Evolutionary conservation across 2,797 vertebrate genomes (phyloP), one percentile per base, ranked within the genome.

Genomic region (Premnoplex brunnescens): DNA sequence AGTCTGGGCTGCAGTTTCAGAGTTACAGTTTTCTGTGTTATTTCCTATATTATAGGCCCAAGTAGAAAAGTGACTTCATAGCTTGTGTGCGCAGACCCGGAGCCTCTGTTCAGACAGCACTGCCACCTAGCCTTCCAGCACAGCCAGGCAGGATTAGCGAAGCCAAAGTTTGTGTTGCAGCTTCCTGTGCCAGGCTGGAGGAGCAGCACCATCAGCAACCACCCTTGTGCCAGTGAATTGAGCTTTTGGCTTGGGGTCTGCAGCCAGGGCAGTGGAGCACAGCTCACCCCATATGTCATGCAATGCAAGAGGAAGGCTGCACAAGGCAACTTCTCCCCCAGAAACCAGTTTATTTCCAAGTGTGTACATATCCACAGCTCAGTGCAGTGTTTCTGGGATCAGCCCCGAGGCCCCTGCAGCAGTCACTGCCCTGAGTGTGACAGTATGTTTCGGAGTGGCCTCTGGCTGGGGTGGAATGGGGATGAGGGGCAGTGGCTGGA

Each of bases 371-470:
- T 15, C 4, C 66, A 49, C 46, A 36, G 71, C 77, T 62, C 55
- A 86, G 55, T 62, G 24, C 20, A 1, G 24, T 1, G 0, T 27
- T 37, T n/a, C 69, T 83, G 79, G 34, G 43, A 10, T 11, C 72
- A 51, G 64, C 37, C 24, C 32, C 24, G 17, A 26, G 63, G 34
- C 36, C 24, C 27, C 44, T 48, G 63, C 46, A 72, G 93, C 64
- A n/a, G 41, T 18, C 2, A 0, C 64, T 69, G 64, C 34, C 43
- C 64, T 17, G 39, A 23, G 22, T 5, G 23, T 58, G 55, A 39
- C 92, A 66, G 34, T 0, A 0, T 27, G 27, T 37, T 58, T 37
- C 1, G 0, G 32, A 8, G 32, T 28, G 27, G 66, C n/a, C n/a
- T 73, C 77, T 24, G 19, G 9, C 51, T 64, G 36, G 44, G 88